Evolutionary conservation across 2,113 vertebrate genomes (phyloP).

Genomic region (Gopherus flavomarginatus): DNA sequence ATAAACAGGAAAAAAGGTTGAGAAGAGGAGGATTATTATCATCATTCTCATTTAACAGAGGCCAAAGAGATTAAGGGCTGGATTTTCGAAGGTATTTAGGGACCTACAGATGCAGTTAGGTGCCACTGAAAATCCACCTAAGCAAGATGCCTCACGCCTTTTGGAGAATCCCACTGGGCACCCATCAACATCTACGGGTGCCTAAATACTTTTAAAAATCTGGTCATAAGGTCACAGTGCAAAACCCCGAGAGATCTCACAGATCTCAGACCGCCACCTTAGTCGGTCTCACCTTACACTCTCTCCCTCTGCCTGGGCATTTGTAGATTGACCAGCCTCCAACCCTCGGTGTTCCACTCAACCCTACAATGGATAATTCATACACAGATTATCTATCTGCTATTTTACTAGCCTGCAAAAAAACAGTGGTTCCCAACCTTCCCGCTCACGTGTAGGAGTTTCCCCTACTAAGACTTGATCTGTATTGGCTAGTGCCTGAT

Average conservation of each 20-base stretch:
- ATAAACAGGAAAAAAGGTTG: no score
- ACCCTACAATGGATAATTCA: background rate
- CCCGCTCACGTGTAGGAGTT: background rate
- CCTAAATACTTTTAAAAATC: background rate
- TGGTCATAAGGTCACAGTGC: background rate
- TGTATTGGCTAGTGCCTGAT: background rate
- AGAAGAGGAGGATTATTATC: no score
- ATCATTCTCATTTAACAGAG: no score
- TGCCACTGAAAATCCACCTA: background rate
- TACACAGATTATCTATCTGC: background rate
- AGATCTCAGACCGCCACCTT: no score
- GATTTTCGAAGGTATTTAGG: background rate
- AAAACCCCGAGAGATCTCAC: no score
- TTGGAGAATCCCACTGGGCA: background rate
- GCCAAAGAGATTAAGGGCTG: background rate
- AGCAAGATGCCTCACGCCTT: background rate
- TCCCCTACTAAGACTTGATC: background rate
- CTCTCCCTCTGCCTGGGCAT: background rate
- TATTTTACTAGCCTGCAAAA: background rate
- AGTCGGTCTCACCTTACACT: no score
- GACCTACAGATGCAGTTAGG: background rate
- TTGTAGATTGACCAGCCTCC: background rate
- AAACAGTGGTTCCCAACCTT: background rate
- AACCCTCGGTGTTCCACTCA: background rate
- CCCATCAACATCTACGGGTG: accelerated